Evolutionary conservation across 2,797 vertebrate genomes (phyloP), one percentile per base, ranked within the genome.

Genomic region (Pseudomugil tenellus): DNA sequence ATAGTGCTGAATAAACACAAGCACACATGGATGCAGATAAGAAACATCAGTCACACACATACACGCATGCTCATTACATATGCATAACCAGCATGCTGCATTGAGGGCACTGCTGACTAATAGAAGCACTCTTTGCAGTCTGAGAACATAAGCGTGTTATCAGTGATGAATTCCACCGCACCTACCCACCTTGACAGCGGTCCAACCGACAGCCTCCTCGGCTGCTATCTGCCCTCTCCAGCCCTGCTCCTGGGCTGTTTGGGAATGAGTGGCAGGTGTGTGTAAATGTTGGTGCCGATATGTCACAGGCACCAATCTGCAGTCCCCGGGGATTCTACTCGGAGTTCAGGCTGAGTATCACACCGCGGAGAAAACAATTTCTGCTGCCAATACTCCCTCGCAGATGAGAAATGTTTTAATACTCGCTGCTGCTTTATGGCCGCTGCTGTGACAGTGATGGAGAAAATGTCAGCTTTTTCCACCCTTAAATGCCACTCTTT

Each of bases 371-470:
- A 97, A 97, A 97, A 97, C 96, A 96, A 97, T 97, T 97, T 96
- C 96, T 97, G 95, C 96, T 98, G 96, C 96, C 97, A 97, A 97
- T 98, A 97, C 96, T 94, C 93, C 91, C 89, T 94, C 93, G 86
- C 94, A 92, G 94, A 96, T 97, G 96, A 98, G 96, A 96, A 96
- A 98, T 97, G 96, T 97, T 98, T 97, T 98, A 97, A 98, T 98
- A 97, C 97, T 96, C 96, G 95, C 95, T 85, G 94, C 96, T 95
- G 96, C 94, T 97, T 96, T 96, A 96, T 95, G 95, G 95, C 85
- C 87, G 94, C 92, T 88, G 93, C 92, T 89, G 94, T 96, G 96
- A 97, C 96, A 97, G 96, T 97, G 96, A 97, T 96, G 95, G 96
- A 97, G 95, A 95, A 96, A 95, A 96, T 96, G 97, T 97, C 96